Percentiles rank a stretch among this genome's conserved stretches.
Conservation (phyloP, 2,888 invertebrate genomes). For the Orthosia gracilis region DNA sequence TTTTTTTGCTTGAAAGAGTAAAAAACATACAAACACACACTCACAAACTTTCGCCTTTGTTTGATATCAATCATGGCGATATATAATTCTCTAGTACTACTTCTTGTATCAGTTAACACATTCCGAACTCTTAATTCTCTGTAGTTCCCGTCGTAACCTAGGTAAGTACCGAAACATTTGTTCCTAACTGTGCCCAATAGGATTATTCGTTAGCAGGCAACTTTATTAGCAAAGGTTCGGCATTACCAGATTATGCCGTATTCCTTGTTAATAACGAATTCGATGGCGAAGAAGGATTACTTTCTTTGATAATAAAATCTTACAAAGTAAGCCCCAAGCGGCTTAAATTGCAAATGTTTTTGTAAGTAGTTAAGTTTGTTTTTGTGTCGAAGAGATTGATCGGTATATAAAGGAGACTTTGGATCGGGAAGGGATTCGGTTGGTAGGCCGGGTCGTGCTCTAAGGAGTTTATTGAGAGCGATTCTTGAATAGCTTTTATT, state of each 20-base stretch:
- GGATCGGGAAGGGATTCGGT: constrained; percentile 12
- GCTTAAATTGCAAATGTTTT: constrained; percentile 62
- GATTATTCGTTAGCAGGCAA: constrained; percentile 75
- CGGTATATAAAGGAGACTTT: constrained; percentile 35
- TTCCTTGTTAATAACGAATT: constrained; percentile 65
- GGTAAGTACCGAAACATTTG: constrained; percentile 61
- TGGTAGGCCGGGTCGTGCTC: constrained; percentile 15
- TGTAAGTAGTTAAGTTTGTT: constrained; percentile 58
- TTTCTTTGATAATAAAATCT: constrained; percentile 67
- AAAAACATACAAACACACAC: too few relatives aligned
- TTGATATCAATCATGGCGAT: neutral
- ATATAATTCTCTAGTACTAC: neutral
- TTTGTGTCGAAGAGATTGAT: constrained; percentile 58
- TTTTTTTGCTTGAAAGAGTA: too few relatives aligned
- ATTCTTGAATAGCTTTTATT: constrained; percentile 11
- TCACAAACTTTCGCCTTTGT: too few relatives aligned
- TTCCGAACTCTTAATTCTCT: constrained; percentile 15
- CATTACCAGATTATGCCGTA: constrained; percentile 71
- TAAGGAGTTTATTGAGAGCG: neutral
- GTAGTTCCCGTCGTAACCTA: constrained; percentile 22
- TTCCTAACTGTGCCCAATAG: constrained; percentile 72
- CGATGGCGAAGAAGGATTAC: constrained; percentile 71
- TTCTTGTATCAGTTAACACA: neutral
- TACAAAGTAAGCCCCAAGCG: constrained; percentile 62
- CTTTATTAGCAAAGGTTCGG: constrained; percentile 73